Base-by-base conservation (phyloP, 2,888 invertebrate species). In the Calameuta idolon region DNA sequence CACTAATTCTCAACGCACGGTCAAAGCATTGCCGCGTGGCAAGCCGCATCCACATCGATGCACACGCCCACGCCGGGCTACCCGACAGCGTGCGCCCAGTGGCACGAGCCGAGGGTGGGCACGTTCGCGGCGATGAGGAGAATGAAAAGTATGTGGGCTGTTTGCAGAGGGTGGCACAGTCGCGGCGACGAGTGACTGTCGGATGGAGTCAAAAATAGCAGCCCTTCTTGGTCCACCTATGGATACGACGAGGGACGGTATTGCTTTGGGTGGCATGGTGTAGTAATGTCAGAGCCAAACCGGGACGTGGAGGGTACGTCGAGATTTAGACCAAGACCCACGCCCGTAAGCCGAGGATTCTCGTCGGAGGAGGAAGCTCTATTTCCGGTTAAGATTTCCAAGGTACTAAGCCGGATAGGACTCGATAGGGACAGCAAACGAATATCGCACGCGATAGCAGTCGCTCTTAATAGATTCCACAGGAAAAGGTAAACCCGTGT, bases 181-280 rank as follows among this genome's bases (percentile, higher is more conserved):
- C 73, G 73, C 75, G 37, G 77, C 81, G 83, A 83, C 83, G 82
- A 83, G 83, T 82, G 82, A 83, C 83, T 84, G 82, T 85, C 83
- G 84, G 83, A 77, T 77, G 82, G 55, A 31, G 83, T 82, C 84
- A 83, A 87, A 88, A 88, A 88, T 88, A 88, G 88, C 82, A 73
- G 23, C 69, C 74, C 75, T 15, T 34, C 55, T 77, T 81, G 81
- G 30, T 55, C 77, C 74, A 71, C 75, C 81, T 77, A 40, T 34
- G 74, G 15, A 71, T 75, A 76, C 69, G 74, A 74, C 75, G 75
- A 75, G 79, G 76, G 73, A 74, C 74, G 79, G 37, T 71, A 71
- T 71, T 71, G 33, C 71, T 34, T 55, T 55, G 55, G 55, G 23
- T 55, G 55, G 55, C 71, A 30, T 3, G 12, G 11, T 34, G 11